These are phyloP conservation scores for Pseudomugil gertrudae DNA, from an alignment of 2,797 vertebrate genomes.

Conservation along the genomic window DNA sequence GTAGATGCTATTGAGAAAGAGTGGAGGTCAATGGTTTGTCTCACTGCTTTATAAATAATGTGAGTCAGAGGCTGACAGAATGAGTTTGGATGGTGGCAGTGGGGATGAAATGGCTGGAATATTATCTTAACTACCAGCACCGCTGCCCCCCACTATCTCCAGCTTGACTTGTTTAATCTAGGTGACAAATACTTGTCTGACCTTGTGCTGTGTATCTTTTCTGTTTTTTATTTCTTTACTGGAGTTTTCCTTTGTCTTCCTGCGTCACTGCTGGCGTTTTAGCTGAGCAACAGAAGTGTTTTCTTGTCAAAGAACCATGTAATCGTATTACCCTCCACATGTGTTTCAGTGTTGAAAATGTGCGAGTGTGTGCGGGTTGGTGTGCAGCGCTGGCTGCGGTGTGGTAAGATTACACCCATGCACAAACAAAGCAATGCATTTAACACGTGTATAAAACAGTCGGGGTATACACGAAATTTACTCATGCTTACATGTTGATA, in stretches of 20 bases:
- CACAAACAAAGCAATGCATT: constrained; percentile 5
- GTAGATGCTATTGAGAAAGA: constrained; percentile 65
- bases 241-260: constrained; percentile 24
- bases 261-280: constrained; percentile 57
- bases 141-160: not conserved
- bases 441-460: constrained; percentile 13
- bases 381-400: constrained; percentile 29
- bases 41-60: constrained; percentile 77
- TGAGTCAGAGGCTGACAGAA: constrained; percentile 72
- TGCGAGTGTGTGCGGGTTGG: constrained; percentile 34
- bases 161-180: constrained; percentile 61
- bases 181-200: constrained; percentile 64
- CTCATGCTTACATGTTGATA: constrained; percentile 28
- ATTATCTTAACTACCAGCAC: constrained; percentile 48
- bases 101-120: constrained; percentile 58
- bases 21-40: constrained; percentile 78
- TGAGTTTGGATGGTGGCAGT: constrained; percentile 63
- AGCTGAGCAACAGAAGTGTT: constrained; percentile 63
- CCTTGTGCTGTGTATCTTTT: constrained; percentile 48
- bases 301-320: constrained; percentile 74
- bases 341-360: constrained; percentile 68
- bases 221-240: constrained; percentile 56
- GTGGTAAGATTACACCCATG: constrained; percentile 27
- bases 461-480: constrained; percentile 1
- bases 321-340: constrained; percentile 74